phyloP scores from a whole-genome alignment of 2,113 vertebrate species.

The Microtus pennsylvanicus region DNA sequence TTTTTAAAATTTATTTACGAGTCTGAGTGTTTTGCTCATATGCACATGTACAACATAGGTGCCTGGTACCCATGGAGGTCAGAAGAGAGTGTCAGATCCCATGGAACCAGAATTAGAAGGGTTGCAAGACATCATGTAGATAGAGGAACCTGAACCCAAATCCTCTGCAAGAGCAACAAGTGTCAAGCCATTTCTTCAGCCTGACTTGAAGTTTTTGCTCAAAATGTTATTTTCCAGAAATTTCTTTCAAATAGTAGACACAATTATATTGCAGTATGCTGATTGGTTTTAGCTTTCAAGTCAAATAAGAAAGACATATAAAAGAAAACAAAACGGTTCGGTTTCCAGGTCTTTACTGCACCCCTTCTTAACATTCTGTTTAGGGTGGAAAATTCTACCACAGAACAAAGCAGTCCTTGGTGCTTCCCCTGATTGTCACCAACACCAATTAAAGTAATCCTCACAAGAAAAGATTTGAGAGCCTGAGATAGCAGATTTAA shows the following conservation, averaged over 20 bases:
- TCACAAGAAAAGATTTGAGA: neutral
- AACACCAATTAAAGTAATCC: slow-evolving; percentile 76
- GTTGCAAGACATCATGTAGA: neutral
- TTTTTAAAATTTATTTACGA: neutral
- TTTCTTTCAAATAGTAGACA: neutral
- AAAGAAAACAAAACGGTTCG: slow-evolving; percentile 60
- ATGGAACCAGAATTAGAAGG: neutral
- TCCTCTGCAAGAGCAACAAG: neutral
- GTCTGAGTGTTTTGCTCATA: neutral
- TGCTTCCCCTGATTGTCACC: slow-evolving; percentile 58
- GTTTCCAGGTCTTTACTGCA: slow-evolving; percentile 67
- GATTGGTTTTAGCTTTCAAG: slow-evolving; percentile 26
- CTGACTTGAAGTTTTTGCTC: slow-evolving; percentile 21
- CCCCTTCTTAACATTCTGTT: slow-evolving; percentile 65
- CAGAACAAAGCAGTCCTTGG: slow-evolving; percentile 68
- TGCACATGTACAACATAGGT: neutral
- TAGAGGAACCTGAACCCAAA: neutral
- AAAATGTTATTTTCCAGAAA: slow-evolving; percentile 41
- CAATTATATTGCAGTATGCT: neutral
- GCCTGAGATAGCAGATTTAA: slow-evolving; percentile 65
- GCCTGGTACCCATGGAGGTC: neutral
- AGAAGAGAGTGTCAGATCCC: neutral
- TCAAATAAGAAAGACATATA: slow-evolving; percentile 57
- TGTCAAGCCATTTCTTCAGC: neutral
- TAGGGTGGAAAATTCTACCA: slow-evolving; percentile 74